A percentile compares a stretch with the other conserved stretches of the same genome.
phyloP scores from a whole-genome alignment of 2,888 invertebrate species.

The Drosophila picticornis region DNA sequence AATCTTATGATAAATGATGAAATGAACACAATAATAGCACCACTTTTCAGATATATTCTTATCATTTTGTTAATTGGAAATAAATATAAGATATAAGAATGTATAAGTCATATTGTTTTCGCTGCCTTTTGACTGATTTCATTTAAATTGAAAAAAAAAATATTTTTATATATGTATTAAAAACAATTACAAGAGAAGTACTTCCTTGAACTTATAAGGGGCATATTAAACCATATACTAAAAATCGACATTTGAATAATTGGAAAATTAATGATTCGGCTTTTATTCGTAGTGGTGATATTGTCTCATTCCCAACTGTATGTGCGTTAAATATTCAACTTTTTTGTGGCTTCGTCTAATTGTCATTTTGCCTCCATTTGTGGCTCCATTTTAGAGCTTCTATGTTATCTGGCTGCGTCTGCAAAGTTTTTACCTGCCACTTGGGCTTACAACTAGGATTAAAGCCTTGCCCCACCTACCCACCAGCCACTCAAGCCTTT shows the following conservation, averaged over 20 bases:
- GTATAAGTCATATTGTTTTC: background rate
- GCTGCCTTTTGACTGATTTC: background rate
- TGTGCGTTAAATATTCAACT: slow-evolving; percentile 2
- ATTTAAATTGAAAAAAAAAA: background rate
- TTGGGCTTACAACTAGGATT: slow-evolving; percentile 44
- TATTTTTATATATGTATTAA: background rate
- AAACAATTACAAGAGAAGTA: background rate
- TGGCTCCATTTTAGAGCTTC: slow-evolving; percentile 6
- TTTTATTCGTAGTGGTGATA: background rate
- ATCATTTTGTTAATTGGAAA: background rate
- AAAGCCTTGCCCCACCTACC: slow-evolving; percentile 30
- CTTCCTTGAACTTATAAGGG: background rate
- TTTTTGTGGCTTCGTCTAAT: slow-evolving; percentile 2
- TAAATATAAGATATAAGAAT: background rate
- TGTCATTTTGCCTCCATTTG: slow-evolving; percentile 12
- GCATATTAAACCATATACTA: background rate
- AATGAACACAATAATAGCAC: background rate
- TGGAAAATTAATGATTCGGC: background rate
- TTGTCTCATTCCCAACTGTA: background rate
- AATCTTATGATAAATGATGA: background rate
- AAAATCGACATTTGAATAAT: background rate
- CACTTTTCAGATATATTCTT: background rate
- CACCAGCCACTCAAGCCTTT: slow-evolving; percentile 44
- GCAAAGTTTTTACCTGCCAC: slow-evolving; percentile 48
- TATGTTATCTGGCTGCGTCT: slow-evolving; percentile 45